Base-by-base conservation (phyloP, 2,113 vertebrate genomes). In the Cyanistes caeruleus region DNA sequence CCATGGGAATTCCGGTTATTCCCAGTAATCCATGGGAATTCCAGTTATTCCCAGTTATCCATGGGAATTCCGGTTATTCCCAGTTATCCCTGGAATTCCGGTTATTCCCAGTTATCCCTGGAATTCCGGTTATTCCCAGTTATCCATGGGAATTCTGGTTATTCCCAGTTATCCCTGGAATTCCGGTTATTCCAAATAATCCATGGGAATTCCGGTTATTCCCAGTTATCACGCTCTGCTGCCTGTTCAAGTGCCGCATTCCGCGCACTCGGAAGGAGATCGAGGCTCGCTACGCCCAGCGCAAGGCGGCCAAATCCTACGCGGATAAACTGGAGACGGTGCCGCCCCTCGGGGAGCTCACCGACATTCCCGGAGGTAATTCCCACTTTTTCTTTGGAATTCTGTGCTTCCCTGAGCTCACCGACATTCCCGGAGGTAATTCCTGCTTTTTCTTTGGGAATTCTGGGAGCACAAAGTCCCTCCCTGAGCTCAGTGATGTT, bases 211-310 rank as follows among this genome's bases (percentile, higher is more conserved):
- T 12, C 39, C 39, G 39, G 39, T 39, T 39, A 39, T 33, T 55
- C 76, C 48, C 87, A 99, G 99, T 99, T 22, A 99, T 99, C 94
- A 99, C 99, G 0, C 96, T 99, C 15, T 99, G 99, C 96, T 99
- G 99, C 63, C 99, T 99, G 95, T 99, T 99, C 98, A 99, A 99
- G 96, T 99, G 99, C 82, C 99, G 99, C 0, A 99, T 99, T 59
- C 99, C 99, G 0, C 98, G 99, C 35, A 99, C 99, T 11, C 99
- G 98, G 97, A 99, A 99, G 93, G 99, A 99, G 98, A 99, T 99
- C 1, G 99, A 99, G 83, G 99, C 99, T 1, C 98, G 99, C 2
- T 98, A 99, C 5, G 98, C 98, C 5, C 99, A 99, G 87, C 98
- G 99, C 20, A 97, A 97, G 84, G 99, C 99, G 0, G 99, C 99